Evolutionary conservation across 1,140 invertebrate species (phyloP), one percentile per base, ranked within the genome.

Genomic region (Octopus sinensis): DNA sequence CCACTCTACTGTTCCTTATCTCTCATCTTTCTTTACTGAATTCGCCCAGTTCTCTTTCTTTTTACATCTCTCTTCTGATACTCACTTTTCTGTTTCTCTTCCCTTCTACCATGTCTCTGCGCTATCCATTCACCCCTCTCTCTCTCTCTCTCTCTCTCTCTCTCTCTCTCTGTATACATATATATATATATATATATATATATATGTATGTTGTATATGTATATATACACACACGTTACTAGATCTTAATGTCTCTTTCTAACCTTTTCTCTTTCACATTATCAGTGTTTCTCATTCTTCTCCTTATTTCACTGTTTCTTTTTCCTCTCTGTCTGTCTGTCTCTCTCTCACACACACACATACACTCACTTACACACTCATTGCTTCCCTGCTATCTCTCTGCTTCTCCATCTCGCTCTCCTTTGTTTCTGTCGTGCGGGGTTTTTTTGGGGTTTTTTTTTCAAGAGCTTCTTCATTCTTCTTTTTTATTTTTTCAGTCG

Each of bases 271-370:
- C 75, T 23, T 53, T 53, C 80, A 23, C 52, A 43, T 51, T 6
- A 5, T 13, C 76, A 23, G 13, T 5, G 17, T 52, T 17, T 43
- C 53, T 51, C 5, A 17, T 13, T 23, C 52, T 56, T 62, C 79
- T 62, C 79, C 4, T 56, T 80, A 53, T 4, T 56, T 80, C 79
- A 13, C 79, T 80, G 53, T 62, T 56, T 80, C 54, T 80, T 56
- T 62, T 56, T 80, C 79, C 43, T 56, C 62, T 56, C 62, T 83
- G 51, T 54, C 81, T 78, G 73, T 80, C 83, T 68, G 56, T 77
- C 81, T 79, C 81, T 76, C 83, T 82, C 76, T 13, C 1, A 68
- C 62, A 13, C 62, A 68, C 62, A 68, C 62, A 68, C 62, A 68
- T 3, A 13, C 62, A 13, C 3, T 1, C 62, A 68, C 62, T 1